Evolutionary conservation across 1,140 invertebrate genomes (phyloP).

Genomic region (Drosophila murphyi): DNA sequence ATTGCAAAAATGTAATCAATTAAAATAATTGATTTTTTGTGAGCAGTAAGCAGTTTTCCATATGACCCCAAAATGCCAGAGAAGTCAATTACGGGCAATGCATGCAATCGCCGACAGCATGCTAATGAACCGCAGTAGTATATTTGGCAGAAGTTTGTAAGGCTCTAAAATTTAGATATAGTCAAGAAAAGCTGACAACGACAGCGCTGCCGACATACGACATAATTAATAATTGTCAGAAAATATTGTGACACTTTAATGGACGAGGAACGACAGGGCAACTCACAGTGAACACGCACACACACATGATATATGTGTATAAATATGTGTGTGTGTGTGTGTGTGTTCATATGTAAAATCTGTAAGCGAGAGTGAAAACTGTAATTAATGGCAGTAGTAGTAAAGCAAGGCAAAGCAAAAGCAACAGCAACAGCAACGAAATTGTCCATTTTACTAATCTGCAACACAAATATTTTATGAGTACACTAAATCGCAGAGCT

Average conservation of each 20-base stretch:
- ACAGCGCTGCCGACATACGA: constrained; percentile 45
- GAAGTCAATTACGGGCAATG: constrained; percentile 40
- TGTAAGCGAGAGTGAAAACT: constrained; percentile 61
- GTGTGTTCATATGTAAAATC: constrained; percentile 23
- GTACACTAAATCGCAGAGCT: constrained; percentile 46
- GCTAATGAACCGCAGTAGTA: constrained; percentile 32
- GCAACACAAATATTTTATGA: constrained; percentile 75
- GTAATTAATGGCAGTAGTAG: constrained; percentile 68
- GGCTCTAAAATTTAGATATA: constrained; percentile 18
- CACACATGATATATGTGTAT: neutral
- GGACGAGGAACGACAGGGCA: constrained; percentile 10
- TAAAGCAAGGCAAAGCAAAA: neutral
- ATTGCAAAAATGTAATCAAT: too few species aligned
- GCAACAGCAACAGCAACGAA: constrained; percentile 41
- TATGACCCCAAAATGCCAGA: constrained; percentile 37
- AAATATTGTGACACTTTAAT: constrained; percentile 33
- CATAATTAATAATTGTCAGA: constrained; percentile 78
- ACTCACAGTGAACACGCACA: neutral
- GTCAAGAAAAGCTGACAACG: constrained; percentile 22
- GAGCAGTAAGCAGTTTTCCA: neutral
- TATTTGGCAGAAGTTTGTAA: constrained; percentile 11
- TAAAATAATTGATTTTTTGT: neutral
- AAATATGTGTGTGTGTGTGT: neutral
- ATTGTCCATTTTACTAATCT: constrained; percentile 79
- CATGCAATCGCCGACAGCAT: constrained; percentile 33